phyloP scores from a whole-genome alignment of 1,140 invertebrate genomes.

The Heliconius hermathena region DNA sequence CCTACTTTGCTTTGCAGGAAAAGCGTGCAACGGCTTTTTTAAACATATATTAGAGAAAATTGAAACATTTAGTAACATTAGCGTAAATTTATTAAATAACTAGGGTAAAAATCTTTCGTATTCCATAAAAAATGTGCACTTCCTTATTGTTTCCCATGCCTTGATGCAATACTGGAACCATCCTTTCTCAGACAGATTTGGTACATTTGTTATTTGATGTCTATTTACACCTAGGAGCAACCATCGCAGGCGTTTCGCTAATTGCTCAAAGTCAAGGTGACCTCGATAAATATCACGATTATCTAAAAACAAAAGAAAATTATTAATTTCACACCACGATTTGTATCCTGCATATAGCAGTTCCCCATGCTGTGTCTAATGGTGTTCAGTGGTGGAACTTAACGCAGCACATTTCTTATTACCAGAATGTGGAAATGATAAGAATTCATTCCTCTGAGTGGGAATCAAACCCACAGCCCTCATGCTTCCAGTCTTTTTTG shows the following conservation, averaged over 20 bases:
- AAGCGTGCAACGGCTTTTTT: too few relatives aligned
- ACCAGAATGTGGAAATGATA: too few relatives aligned
- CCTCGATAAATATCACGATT: slow-evolving; percentile 83
- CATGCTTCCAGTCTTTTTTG: too few relatives aligned
- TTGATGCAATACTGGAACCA: slow-evolving; percentile 91
- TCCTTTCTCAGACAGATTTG: slow-evolving; percentile 86
- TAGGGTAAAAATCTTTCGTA: slow-evolving; percentile 89
- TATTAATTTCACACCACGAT: neutral
- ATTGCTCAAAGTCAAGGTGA: slow-evolving; percentile 85
- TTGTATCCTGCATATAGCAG: too few relatives aligned
- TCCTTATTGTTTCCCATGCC: slow-evolving; percentile 91
- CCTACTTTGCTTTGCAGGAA: too few relatives aligned
- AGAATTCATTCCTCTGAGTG: too few relatives aligned
- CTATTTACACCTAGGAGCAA: slow-evolving; percentile 87
- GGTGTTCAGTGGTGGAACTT: too few relatives aligned
- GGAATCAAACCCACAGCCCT: too few relatives aligned
- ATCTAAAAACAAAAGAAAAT: slow-evolving; percentile 57
- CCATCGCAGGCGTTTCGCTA: slow-evolving; percentile 85
- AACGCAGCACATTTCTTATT: too few relatives aligned
- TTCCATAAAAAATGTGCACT: slow-evolving; percentile 91
- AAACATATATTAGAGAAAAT: too few relatives aligned
- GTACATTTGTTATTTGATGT: slow-evolving; percentile 84
- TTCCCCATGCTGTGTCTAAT: too few relatives aligned
- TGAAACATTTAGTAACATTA: too few relatives aligned
- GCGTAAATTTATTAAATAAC: slow-evolving; percentile 16